Conservation (phyloP, 2,113 vertebrate species). For the Cricetomys ansorgei region DNA sequence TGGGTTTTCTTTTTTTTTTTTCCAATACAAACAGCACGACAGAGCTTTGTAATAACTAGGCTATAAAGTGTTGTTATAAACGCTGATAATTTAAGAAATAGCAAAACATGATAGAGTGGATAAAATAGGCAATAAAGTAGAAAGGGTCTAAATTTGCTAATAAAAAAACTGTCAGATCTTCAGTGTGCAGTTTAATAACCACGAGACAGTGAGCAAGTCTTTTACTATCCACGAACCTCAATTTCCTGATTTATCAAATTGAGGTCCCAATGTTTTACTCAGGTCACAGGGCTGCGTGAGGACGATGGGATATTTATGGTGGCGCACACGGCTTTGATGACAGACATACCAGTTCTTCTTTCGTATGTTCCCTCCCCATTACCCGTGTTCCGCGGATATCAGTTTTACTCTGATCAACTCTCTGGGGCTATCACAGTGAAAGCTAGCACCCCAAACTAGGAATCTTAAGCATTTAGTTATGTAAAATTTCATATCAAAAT, state of each 20-base stretch:
- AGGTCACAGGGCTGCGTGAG: neutral
- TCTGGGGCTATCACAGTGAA: neutral
- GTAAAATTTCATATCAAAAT: constrained; percentile 14
- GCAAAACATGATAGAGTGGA: constrained; percentile 16
- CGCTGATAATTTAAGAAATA: constrained; percentile 61
- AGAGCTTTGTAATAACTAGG: constrained; percentile 27
- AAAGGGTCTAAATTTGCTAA: constrained; percentile 44
- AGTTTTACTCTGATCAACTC: neutral
- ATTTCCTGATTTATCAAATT: constrained; percentile 45
- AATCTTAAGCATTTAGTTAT: constrained; percentile 8
- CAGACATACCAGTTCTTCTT: constrained; percentile 19
- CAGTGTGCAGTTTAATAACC: constrained; percentile 1
- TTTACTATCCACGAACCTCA: constrained; percentile 45
- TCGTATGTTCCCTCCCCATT: neutral
- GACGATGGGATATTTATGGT: constrained; percentile 7
- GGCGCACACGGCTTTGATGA: neutral
- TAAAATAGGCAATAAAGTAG: constrained; percentile 50
- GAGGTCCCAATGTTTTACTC: constrained; percentile 21
- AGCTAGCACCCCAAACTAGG: neutral
- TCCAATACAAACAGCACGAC: constrained; percentile 9
- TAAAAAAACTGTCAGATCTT: constrained; percentile 45
- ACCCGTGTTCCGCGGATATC: constrained; percentile 3
- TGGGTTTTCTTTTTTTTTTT: neutral
- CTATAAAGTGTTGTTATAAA: constrained; percentile 39
- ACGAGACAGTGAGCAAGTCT: neutral